A percentile compares a stretch with the other conserved stretches of the same genome.
Conservation (phyloP, 2,113 vertebrate species). For the Cinclus mexicanus region DNA sequence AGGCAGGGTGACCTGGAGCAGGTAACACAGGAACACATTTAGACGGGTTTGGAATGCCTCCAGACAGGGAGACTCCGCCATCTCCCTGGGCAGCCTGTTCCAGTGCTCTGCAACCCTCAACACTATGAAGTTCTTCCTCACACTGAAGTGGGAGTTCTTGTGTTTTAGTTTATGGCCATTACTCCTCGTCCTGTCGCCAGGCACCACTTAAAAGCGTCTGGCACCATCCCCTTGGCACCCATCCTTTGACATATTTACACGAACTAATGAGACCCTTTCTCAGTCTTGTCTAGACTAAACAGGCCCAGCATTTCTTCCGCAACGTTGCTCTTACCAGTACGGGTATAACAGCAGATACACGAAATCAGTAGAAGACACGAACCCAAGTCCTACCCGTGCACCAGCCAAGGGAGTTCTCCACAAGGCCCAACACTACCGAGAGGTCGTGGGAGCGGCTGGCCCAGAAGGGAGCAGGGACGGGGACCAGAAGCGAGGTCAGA, state of each 20-base stretch:
- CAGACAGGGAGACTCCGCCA: neutral
- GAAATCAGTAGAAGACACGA: rapidly evolving
- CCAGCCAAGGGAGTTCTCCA: neutral
- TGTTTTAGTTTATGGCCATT: neutral
- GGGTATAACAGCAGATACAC: rapidly evolving
- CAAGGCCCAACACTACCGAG: neutral
- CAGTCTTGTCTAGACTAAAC: no score
- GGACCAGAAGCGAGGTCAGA: neutral
- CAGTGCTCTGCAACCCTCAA: neutral
- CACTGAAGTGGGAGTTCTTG: neutral
- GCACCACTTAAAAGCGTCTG: neutral
- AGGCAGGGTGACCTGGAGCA: neutral
- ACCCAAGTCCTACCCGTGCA: rapidly evolving
- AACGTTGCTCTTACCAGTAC: rapidly evolving
- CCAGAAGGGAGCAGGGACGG: neutral
- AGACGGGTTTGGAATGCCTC: neutral
- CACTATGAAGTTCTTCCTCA: neutral
- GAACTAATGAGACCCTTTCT: neutral
- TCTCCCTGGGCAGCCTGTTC: neutral
- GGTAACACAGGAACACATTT: neutral
- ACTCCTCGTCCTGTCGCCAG: neutral
- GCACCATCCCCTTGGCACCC: neutral
- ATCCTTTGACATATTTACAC: neutral
- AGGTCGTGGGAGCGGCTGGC: neutral
- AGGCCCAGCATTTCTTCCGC: neutral